Conservation (phyloP, 23 tunicate species). For the Halocynthia aurantium region DNA sequence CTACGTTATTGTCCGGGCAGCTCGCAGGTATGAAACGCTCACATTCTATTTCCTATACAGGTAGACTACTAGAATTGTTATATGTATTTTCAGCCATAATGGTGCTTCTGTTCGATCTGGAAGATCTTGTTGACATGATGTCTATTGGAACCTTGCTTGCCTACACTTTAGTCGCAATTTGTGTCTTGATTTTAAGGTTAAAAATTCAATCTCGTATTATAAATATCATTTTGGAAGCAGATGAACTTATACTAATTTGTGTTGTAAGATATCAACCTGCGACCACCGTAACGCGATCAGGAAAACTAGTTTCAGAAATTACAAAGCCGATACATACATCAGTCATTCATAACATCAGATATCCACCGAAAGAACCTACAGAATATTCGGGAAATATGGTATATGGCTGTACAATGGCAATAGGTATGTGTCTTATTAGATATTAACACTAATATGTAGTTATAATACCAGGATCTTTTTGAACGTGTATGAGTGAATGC, state of each 20-base stretch:
- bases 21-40: slow-evolving; percentile 59
- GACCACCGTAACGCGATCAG: not conserved
- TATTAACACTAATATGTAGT: not conserved
- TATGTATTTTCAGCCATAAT: slow-evolving; percentile 35
- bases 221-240: no score
- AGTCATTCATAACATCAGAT: not conserved
- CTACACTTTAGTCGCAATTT: slow-evolving; percentile 76
- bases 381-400: slow-evolving; percentile 38
- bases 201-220: not conserved
- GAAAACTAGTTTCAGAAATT: slow-evolving; percentile 3
- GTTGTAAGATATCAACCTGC: no score
- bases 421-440: slow-evolving; percentile 32
- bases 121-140: slow-evolving; percentile 90
- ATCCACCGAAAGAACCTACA: slow-evolving; percentile 36
- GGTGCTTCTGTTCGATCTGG: slow-evolving; percentile 76
- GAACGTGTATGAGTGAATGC: no score
- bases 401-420: slow-evolving; percentile 32
- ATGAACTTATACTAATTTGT: no score
- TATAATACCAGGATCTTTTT: no score
- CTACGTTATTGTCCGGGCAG: slow-evolving; percentile 64
- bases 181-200: slow-evolving; percentile 78
- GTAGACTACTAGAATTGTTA: not conserved
- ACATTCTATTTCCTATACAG: not conserved
- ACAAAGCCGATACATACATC: not conserved
- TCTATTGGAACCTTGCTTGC: slow-evolving; percentile 90